Conservation (phyloP, 92 coral and sea anemone genomes). For the Bergia sp. region DNA sequence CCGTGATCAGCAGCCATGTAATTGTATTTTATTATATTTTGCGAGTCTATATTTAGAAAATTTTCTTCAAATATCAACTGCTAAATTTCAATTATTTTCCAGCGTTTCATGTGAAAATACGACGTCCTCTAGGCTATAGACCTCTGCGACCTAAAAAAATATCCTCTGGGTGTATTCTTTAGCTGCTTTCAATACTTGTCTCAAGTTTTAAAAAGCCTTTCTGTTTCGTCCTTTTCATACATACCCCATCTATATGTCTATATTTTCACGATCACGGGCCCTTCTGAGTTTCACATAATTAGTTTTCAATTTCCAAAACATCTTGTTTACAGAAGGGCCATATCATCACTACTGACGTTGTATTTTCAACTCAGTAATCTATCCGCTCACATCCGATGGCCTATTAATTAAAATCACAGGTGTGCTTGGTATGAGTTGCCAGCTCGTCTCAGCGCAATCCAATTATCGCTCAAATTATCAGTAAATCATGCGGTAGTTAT, state of each 20-base stretch:
- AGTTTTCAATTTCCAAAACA: neutral
- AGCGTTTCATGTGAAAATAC: too few relatives aligned
- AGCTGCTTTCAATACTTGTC: too few relatives aligned
- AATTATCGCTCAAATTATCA: conserved; percentile 15
- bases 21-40: too few relatives aligned
- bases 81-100: too few relatives aligned
- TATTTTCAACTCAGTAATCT: neutral
- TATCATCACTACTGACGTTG: neutral
- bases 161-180: too few relatives aligned
- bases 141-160: too few relatives aligned
- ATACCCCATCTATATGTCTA: neutral
- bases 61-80: too few relatives aligned
- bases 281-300: neutral
- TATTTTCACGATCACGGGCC: neutral
- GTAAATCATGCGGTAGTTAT: neutral
- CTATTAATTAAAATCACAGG: neutral
- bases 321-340: neutral
- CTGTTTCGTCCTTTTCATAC: too few relatives aligned
- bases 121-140: too few relatives aligned
- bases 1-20: too few relatives aligned
- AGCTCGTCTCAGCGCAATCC: neutral
- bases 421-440: neutral
- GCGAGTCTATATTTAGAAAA: too few relatives aligned
- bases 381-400: conserved; percentile 3
- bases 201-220: too few relatives aligned